Base-by-base conservation (phyloP, 2,797 vertebrate genomes). In the Sebastes matsubarae region DNA sequence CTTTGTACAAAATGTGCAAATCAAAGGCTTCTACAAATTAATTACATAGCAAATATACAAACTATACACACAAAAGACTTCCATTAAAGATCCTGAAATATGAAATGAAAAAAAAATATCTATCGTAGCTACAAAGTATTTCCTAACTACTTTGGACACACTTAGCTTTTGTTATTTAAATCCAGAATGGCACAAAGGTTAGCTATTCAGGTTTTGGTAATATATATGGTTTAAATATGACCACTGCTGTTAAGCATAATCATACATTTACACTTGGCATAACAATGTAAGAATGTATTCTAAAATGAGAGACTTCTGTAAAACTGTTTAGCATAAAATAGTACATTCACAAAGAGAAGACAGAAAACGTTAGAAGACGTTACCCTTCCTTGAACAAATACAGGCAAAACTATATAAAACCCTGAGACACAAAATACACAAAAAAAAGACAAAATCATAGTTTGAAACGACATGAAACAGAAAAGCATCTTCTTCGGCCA, bases 1-100 rank as follows among this genome's bases (percentile, higher is more conserved):
- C 83, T 87, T 91, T 86, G 66, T 90, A 90, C 92, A 93, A 92
- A 87, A 32, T 94, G 94, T 95, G 94, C 94, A 94, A 94, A 95
- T 93, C 75, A 93, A 92, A 92, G 71, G 80, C 69, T 85, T 88
- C 92, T 93, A 94, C 81, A 79, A 88, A 86, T 81, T 16, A 80
- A 88, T 89, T 81, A 93, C 80, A 87, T 88, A 68, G 76, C 70
- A 89, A 93, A 88, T 82, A 78, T 88, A 91, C 79, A 93, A 91
- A 86, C 75, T 90, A 89, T 87, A 79, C 77, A 93, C 72, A 89
- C 65, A 76, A 32, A 83, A 74, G 71, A 91, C 85, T 86, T 93
- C 85, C 54, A 65, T 68, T 80, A 72, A 58, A 79, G 75, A 78
- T 73, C 67, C 52, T 77, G 34, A 83, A 68, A 74, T 68, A 66